These are phyloP conservation scores for Emydoidea blandingii DNA, from an alignment of 2,797 vertebrate genomes.

Conservation along the genomic window DNA sequence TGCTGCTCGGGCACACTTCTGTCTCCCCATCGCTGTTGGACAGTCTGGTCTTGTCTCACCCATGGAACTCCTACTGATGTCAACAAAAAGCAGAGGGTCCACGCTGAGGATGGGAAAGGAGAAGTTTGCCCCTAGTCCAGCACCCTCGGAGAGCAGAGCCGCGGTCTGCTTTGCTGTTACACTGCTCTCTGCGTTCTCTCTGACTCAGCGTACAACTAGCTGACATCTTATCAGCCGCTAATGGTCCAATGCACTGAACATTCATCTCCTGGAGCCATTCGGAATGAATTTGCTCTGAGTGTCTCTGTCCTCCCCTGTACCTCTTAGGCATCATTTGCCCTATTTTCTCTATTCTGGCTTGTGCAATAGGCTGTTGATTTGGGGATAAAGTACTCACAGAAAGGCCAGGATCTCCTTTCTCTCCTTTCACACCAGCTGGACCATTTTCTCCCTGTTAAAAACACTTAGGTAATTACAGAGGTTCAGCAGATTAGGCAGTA, in stretches of 20 bases:
- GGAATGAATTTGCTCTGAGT: background rate
- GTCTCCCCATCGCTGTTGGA: background rate
- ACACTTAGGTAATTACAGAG: slow-evolving; percentile 4
- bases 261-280: slow-evolving; percentile 5
- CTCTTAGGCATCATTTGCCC: background rate
- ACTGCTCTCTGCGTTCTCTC: background rate
- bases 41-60: background rate
- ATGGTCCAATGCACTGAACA: background rate
- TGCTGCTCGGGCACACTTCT: background rate
- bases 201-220: background rate
- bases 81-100: accelerated
- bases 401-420: slow-evolving; percentile 91
- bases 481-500: background rate
- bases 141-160: accelerated
- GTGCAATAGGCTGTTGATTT: background rate
- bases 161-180: background rate
- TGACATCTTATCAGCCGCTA: background rate
- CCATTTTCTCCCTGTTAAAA: slow-evolving; percentile 84
- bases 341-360: slow-evolving; percentile 23
- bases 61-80: background rate
- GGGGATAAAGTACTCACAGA: slow-evolving; percentile 81
- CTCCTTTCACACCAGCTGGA: slow-evolving; percentile 84
- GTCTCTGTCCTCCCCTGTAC: background rate
- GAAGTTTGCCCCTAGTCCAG: background rate
- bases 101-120: accelerated